Evolutionary conservation across 1,140 invertebrate genomes (phyloP).

Genomic region (Babylonia areolata): DNA sequence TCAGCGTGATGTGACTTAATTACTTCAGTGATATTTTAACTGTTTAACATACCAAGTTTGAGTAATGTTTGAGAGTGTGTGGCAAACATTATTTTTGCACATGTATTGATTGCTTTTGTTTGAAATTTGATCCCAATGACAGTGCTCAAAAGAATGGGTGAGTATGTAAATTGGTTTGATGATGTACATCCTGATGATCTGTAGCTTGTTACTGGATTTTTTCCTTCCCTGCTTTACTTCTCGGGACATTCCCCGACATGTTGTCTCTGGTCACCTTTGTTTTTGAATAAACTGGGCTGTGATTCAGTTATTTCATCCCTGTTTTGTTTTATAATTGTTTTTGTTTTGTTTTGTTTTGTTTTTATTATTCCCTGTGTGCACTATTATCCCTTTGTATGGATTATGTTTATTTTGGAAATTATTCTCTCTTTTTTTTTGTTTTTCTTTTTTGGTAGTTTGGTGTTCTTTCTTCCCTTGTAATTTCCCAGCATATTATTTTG

Average conservation of each 20-base stretch:
- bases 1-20: too few relatives aligned
- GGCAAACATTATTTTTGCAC: background rate
- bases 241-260: background rate
- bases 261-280: background rate
- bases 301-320: background rate
- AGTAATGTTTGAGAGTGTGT: too few relatives aligned
- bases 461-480: too few relatives aligned
- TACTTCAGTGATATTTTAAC: too few relatives aligned
- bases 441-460: too few relatives aligned
- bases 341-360: background rate
- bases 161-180: background rate
- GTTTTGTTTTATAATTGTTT: background rate
- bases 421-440: too few relatives aligned
- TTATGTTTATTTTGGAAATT: too few relatives aligned
- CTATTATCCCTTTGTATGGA: background rate
- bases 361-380: background rate
- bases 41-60: too few relatives aligned
- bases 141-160: background rate
- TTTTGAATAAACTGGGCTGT: background rate
- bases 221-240: background rate
- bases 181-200: background rate
- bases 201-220: background rate
- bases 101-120: background rate
- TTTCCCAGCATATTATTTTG: too few relatives aligned
- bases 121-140: background rate